These are phyloP conservation scores for Stenolophus ochropezus DNA, from an alignment of 2,888 invertebrate species.

Conservation along the genomic window DNA sequence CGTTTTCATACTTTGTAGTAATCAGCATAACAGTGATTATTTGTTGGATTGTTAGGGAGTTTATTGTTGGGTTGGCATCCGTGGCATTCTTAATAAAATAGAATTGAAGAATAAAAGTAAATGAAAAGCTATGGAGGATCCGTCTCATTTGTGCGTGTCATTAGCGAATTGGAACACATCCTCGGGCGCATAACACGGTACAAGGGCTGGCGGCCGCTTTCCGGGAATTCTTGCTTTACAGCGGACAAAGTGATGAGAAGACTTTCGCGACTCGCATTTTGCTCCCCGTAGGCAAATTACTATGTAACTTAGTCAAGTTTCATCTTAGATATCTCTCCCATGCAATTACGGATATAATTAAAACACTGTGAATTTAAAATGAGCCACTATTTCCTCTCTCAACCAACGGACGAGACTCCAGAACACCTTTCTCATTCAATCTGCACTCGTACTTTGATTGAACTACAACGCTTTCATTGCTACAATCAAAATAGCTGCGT, in stretches of 20 bases:
- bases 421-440: no score
- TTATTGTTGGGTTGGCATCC: no score
- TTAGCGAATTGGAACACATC: conserved; percentile 35
- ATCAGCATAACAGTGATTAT: no score
- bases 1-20: no score
- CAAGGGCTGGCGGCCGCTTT: not conserved
- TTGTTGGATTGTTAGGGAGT: no score
- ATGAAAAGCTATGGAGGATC: not conserved
- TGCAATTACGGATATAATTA: conserved; percentile 54
- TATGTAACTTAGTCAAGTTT: conserved; percentile 56
- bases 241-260: conserved; percentile 45
- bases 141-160: not conserved
- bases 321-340: conserved; percentile 51
- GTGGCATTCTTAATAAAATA: not conserved
- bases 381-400: not conserved
- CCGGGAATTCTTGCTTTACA: conserved; percentile 26
- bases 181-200: conserved; percentile 17
- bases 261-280: conserved; percentile 35
- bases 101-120: not conserved
- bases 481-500: no score
- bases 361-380: conserved; percentile 55
- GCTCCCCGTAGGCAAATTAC: conserved; percentile 56
- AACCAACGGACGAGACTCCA: no score
- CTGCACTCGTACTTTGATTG: no score
- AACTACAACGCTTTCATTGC: no score